Evolutionary conservation across 2,888 invertebrate species (phyloP).

Genomic region (Neelides folsomi): DNA sequence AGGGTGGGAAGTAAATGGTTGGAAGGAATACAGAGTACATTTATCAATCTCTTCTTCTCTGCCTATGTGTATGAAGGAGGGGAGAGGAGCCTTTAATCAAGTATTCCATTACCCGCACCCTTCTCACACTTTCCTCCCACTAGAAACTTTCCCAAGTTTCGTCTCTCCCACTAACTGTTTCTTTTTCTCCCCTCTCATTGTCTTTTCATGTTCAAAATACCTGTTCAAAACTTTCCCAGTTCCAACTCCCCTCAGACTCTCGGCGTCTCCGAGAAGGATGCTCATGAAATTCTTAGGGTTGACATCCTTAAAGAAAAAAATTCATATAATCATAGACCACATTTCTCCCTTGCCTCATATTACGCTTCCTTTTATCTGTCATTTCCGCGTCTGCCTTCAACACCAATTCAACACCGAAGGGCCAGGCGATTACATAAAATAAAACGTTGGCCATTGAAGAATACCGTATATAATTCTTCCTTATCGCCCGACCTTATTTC

Average conservation of each 20-base stretch:
- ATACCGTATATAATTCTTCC: too few relatives aligned
- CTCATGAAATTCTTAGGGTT: slow-evolving; percentile 45
- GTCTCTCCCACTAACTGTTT: background rate
- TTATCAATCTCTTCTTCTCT: slow-evolving; percentile 1
- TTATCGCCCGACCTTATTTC: too few relatives aligned
- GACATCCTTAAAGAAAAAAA: slow-evolving; percentile 38
- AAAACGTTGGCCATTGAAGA: too few relatives aligned
- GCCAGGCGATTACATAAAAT: too few relatives aligned
- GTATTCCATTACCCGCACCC: slow-evolving; percentile 24
- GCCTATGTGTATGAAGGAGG: too few relatives aligned
- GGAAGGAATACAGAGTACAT: slow-evolving; percentile 1
- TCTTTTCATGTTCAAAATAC: slow-evolving; percentile 31
- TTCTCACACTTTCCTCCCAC: background rate
- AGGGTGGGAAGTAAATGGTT: slow-evolving; percentile 5
- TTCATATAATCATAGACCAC: background rate
- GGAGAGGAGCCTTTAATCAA: slow-evolving; percentile 24
- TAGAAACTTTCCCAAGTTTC: background rate
- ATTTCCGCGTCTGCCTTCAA: too few relatives aligned
- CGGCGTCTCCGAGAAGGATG: slow-evolving; percentile 43
- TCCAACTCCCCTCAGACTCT: slow-evolving; percentile 40
- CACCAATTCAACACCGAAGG: too few relatives aligned
- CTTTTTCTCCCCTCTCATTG: background rate
- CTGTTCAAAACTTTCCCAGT: slow-evolving; percentile 42
- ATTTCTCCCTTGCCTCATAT: too few relatives aligned
- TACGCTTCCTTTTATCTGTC: too few relatives aligned